Evolutionary conservation across 2,888 invertebrate species (phyloP).

Genomic region (Trachelus iudaicus): DNA sequence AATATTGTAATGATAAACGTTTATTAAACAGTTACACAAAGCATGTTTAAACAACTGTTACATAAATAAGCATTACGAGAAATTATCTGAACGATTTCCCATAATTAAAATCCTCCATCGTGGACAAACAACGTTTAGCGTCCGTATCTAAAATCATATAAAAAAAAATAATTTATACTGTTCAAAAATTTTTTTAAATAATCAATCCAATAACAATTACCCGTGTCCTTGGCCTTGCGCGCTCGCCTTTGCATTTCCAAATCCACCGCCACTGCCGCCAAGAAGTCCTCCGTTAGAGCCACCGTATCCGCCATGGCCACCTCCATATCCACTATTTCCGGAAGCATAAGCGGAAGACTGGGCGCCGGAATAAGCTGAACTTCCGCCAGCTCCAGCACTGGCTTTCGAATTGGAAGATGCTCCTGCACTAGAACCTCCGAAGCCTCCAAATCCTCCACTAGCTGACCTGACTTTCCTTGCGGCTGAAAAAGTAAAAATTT

Average conservation of each 20-base stretch:
- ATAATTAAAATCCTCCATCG: not conserved
- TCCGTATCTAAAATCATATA: not conserved
- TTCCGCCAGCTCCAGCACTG: not conserved
- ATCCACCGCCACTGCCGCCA: slow-evolving; percentile 38
- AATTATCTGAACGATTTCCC: not conserved
- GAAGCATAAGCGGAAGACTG: not conserved
- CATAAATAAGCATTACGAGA: not conserved
- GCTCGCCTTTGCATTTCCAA: slow-evolving; percentile 19
- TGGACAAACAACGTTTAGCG: not conserved
- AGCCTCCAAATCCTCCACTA: not conserved
- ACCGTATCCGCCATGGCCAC: slow-evolving; percentile 28
- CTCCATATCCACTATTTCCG: slow-evolving; percentile 28
- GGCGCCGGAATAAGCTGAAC: not conserved
- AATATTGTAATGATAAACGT: not conserved
- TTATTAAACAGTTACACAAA: not conserved
- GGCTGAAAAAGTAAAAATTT: not conserved
- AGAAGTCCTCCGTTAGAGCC: slow-evolving; percentile 54
- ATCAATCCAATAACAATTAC: not conserved
- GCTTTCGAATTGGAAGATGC: not conserved
- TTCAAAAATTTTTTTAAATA: not conserved
- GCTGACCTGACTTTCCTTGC: not conserved
- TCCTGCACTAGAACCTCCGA: not conserved
- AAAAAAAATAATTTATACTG: not conserved
- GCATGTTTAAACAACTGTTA: not conserved
- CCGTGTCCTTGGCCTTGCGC: not conserved